Conservation (phyloP, 2,113 vertebrate genomes). For the Erythrolamprus reginae region DNA sequence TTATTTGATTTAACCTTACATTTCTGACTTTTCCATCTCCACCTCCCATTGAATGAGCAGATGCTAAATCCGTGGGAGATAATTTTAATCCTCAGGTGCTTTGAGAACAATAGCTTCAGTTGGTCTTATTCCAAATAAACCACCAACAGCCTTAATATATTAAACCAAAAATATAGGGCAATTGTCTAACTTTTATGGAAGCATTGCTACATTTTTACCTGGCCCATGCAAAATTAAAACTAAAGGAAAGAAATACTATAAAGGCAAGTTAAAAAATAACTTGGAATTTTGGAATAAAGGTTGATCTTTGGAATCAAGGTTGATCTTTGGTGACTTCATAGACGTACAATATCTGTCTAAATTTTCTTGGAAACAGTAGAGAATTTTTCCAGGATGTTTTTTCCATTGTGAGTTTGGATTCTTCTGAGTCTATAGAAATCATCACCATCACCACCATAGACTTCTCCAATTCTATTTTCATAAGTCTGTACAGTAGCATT, state of each 20-base stretch:
- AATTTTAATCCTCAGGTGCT: conserved; percentile 56
- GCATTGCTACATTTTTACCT: conserved; percentile 24
- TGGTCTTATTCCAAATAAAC: conserved; percentile 47
- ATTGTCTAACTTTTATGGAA: conserved; percentile 21
- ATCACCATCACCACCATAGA: background rate
- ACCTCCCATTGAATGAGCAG: conserved; percentile 48
- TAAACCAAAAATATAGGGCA: conserved; percentile 19
- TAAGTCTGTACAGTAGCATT: background rate
- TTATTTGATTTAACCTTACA: conserved; percentile 50
- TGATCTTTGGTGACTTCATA: background rate
- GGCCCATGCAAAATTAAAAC: conserved; percentile 32
- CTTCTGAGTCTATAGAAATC: background rate
- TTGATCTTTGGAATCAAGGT: background rate
- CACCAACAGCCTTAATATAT: conserved; percentile 35
- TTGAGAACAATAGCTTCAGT: conserved; percentile 49
- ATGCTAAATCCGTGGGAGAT: conserved; percentile 58
- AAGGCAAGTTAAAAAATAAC: background rate
- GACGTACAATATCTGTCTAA: background rate
- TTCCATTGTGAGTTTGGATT: background rate
- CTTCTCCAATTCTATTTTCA: background rate
- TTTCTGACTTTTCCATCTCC: conserved; percentile 14
- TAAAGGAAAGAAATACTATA: background rate
- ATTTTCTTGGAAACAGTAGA: background rate
- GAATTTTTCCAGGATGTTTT: background rate
- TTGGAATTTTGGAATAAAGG: no score